phyloP scores from a whole-genome alignment of 1,140 invertebrate species.

The Cylas formicarius region DNA sequence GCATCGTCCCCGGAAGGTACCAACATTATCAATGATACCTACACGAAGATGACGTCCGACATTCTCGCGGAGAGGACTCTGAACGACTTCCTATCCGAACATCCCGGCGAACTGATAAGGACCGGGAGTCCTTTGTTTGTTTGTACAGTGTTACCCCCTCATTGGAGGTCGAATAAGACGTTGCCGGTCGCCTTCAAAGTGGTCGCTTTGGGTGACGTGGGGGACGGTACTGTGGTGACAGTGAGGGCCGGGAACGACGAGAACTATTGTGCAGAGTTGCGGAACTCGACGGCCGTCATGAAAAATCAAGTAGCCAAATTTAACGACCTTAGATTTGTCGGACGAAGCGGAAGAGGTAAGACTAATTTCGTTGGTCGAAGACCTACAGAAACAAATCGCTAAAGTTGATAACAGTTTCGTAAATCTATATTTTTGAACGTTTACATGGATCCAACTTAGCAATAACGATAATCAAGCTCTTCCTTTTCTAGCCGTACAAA shows the following conservation, averaged over 20 bases:
- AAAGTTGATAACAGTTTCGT: neutral
- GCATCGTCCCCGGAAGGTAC: conserved; percentile 48
- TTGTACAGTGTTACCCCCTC: conserved; percentile 84
- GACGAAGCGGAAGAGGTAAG: conserved; percentile 93
- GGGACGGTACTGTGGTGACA: conserved; percentile 92
- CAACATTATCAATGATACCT: conserved; percentile 68
- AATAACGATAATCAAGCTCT: too few species aligned
- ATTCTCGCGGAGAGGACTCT: conserved; percentile 78
- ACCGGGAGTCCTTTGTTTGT: conserved; percentile 90
- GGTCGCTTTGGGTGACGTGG: conserved; percentile 82
- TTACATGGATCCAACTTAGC: too few species aligned
- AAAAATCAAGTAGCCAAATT: conserved; percentile 98
- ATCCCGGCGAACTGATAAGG: conserved; percentile 84
- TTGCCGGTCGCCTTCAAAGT: conserved; percentile 91
- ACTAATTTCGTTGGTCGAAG: neutral
- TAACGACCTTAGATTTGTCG: conserved; percentile 95
- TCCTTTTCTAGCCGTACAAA: too few species aligned
- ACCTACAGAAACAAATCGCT: neutral
- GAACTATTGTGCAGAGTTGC: conserved; percentile 90
- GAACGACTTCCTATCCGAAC: conserved; percentile 85
- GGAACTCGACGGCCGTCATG: conserved; percentile 91
- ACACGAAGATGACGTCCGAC: conserved; percentile 83
- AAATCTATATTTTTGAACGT: conserved; percentile 1
- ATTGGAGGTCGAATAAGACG: conserved; percentile 98
- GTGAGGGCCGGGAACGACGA: conserved; percentile 96